A percentile compares a stretch with the other conserved stretches of the same genome.
Evolutionary conservation across 2,888 invertebrate genomes (phyloP).

Genomic region (Drosophila leonis): DNA sequence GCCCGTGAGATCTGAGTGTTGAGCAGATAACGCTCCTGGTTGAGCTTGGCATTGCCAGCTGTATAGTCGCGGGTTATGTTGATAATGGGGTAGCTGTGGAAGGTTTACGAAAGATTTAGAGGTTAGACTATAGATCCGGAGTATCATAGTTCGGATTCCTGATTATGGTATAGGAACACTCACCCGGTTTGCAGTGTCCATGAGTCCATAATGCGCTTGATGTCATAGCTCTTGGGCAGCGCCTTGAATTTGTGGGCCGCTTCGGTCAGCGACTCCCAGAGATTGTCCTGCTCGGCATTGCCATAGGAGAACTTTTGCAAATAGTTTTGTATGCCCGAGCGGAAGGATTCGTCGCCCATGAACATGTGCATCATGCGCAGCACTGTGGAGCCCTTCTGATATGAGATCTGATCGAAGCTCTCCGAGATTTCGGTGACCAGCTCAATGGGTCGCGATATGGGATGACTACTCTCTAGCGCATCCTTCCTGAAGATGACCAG

Average conservation of each 20-base stretch:
- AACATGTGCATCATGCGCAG: conserved; percentile 96
- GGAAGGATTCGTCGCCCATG: conserved; percentile 91
- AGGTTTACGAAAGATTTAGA: background rate
- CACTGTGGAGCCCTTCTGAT: conserved; percentile 93
- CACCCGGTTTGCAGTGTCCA: conserved; percentile 94
- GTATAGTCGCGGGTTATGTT: conserved; percentile 88
- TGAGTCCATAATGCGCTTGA: conserved; percentile 92
- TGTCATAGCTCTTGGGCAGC: conserved; percentile 87
- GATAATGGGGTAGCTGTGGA: conserved; percentile 89
- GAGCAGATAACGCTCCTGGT: conserved; percentile 86
- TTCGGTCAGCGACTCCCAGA: conserved; percentile 91
- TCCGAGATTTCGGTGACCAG: conserved; percentile 92
- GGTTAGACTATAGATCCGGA: background rate
- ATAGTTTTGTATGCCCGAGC: conserved; percentile 89
- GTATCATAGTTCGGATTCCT: too few relatives aligned
- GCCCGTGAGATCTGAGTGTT: conserved; percentile 75
- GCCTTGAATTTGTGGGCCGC: conserved; percentile 86
- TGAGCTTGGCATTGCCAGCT: conserved; percentile 86
- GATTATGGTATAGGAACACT: background rate
- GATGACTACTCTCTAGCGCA: conserved; percentile 91
- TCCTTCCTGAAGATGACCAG: conserved; percentile 89
- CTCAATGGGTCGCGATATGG: conserved; percentile 91
- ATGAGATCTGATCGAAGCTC: conserved; percentile 94
- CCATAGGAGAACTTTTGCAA: conserved; percentile 88
- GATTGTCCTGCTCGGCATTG: conserved; percentile 93